Conservation (phyloP, 1,140 invertebrate species). For the Psix sp. region DNA sequence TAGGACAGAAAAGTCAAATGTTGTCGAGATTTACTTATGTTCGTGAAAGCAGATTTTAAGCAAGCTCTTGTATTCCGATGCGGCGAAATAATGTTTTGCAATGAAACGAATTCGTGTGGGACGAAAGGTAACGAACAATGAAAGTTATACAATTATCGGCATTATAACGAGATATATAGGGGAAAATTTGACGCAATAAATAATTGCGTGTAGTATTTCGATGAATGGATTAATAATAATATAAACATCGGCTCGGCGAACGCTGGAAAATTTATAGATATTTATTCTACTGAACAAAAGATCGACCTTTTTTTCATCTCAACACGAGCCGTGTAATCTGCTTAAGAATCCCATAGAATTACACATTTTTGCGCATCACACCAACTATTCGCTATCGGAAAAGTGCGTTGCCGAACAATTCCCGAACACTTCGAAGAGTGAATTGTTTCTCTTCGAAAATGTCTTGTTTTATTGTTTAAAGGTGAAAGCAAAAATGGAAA, state of each 20-base stretch:
- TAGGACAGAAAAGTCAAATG: conserved; percentile 8
- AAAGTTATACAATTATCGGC: conserved; percentile 57
- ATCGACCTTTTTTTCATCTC: conserved; percentile 8
- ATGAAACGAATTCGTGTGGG: conserved; percentile 56
- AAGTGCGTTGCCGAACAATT: conserved; percentile 10
- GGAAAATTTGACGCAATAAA: conserved; percentile 54
- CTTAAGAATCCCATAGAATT: conserved; percentile 26
- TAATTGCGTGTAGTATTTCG: conserved; percentile 53
- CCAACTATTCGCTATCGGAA: neutral
- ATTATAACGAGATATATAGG: conserved; percentile 53
- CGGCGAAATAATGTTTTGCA: conserved; percentile 53
- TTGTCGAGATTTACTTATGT: conserved; percentile 33
- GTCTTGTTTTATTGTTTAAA: no score
- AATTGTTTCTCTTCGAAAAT: no score
- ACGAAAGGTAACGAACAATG: conserved; percentile 59
- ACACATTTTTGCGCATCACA: conserved; percentile 15
- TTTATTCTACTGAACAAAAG: conserved; percentile 31
- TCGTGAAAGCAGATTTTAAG: conserved; percentile 37
- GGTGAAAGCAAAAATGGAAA: no score
- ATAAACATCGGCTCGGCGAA: conserved; percentile 34
- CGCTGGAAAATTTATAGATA: conserved; percentile 50
- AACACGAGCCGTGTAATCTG: conserved; percentile 12
- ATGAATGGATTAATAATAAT: conserved; percentile 55
- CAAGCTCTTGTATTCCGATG: conserved; percentile 35
- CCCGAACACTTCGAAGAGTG: conserved; percentile 3